phyloP scores from a whole-genome alignment of 2,888 invertebrate species.

The Callinectes sapidus region DNA sequence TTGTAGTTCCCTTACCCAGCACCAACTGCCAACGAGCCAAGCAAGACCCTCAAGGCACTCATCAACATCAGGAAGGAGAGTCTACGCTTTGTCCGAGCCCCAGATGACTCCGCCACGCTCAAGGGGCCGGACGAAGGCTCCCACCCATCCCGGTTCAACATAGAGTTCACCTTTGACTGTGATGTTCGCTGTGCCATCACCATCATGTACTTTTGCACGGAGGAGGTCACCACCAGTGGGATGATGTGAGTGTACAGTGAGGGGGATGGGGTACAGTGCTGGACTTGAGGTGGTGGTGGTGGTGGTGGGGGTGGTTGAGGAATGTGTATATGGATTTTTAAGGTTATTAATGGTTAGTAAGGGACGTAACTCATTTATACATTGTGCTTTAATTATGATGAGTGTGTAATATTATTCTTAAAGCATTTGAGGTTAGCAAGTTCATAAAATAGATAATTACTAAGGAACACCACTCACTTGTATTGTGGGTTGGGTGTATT shows the following conservation, averaged over 20 bases:
- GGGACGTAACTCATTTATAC: no score
- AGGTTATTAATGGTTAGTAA: no score
- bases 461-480: no score
- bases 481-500: no score
- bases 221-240: conserved; percentile 91
- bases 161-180: conserved; percentile 98
- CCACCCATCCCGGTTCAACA: conserved; percentile 84
- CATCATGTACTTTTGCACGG: conserved; percentile 95
- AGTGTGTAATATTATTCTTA: no score
- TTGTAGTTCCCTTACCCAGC: conserved; percentile 96
- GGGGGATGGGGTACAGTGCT: no score
- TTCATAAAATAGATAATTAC: no score
- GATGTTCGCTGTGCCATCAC: conserved; percentile 96
- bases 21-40: conserved; percentile 96
- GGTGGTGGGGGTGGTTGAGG: no score
- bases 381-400: no score
- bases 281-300: background rate
- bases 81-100: conserved; percentile 86
- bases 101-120: conserved; percentile 72
- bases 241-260: conserved; percentile 83
- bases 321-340: no score
- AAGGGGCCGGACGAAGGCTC: conserved; percentile 77
- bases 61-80: conserved; percentile 98
- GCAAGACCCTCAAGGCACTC: conserved; percentile 95
- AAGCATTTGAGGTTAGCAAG: no score